Percentiles rank a stretch among this genome's conserved stretches.
These are phyloP conservation scores for Theristicus caerulescens DNA, from an alignment of 2,113 vertebrate genomes.

Conservation along the genomic window DNA sequence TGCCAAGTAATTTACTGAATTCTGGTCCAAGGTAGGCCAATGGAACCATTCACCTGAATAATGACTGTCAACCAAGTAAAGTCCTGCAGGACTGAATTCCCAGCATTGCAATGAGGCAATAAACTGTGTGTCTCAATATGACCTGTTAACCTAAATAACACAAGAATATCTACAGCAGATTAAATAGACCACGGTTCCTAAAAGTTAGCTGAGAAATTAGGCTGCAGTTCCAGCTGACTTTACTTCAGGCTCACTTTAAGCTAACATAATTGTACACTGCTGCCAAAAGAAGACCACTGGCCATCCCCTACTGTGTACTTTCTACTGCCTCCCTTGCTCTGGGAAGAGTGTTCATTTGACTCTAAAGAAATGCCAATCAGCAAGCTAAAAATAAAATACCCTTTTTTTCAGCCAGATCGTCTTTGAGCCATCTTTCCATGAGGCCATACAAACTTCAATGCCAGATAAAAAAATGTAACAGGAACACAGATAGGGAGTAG, in stretches of 20 bases:
- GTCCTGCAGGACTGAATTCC: constrained; percentile 33
- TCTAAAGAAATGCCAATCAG: neutral
- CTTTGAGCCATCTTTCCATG: neutral
- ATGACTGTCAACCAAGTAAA: neutral
- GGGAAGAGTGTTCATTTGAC: neutral
- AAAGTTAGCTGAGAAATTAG: neutral
- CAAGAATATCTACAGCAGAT: neutral
- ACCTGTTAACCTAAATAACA: constrained; percentile 39
- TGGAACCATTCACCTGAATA: neutral
- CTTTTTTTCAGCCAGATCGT: neutral
- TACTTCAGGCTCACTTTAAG: neutral
- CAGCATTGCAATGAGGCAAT: constrained; percentile 8
- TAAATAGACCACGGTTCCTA: neutral
- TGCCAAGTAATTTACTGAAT: neutral
- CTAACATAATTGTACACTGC: neutral
- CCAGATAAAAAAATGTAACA: neutral
- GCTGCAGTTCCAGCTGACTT: neutral
- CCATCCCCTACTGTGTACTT: neutral
- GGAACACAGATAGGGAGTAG: neutral
- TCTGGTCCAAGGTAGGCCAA: neutral
- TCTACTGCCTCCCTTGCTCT: neutral
- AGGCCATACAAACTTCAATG: accelerated
- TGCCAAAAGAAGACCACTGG: neutral
- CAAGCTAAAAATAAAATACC: neutral
- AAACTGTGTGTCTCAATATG: neutral